These are phyloP conservation scores for Periophthalmus magnuspinnatus DNA, from an alignment of 2,797 vertebrate genomes.

Conservation along the genomic window DNA sequence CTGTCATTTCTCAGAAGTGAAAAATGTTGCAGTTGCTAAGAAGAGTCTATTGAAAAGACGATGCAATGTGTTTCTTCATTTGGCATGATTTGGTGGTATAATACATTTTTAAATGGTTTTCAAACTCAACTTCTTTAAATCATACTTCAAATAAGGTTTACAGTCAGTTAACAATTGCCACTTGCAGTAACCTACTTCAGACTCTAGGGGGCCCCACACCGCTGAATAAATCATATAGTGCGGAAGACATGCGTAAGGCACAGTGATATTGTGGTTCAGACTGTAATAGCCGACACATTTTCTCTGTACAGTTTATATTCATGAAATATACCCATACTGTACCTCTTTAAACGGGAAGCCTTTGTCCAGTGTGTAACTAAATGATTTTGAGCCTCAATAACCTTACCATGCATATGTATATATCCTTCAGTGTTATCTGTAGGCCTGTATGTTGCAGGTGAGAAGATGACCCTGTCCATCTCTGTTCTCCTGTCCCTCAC, in stretches of 20 bases:
- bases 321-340: background rate
- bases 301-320: background rate
- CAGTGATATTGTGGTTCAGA: background rate
- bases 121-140: no score
- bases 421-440: background rate
- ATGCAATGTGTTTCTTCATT: background rate
- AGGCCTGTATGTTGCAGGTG: constrained; percentile 74
- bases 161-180: no score
- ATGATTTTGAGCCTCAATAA: background rate
- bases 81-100: background rate
- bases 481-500: constrained; percentile 92
- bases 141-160: no score
- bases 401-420: background rate
- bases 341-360: background rate
- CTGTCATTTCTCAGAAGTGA: background rate
- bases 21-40: no score
- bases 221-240: background rate
- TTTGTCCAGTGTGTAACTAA: background rate
- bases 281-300: background rate
- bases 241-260: background rate
- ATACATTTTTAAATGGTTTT: no score
- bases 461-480: constrained; percentile 97
- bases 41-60: background rate
- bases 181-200: no score
- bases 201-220: no score